These are phyloP conservation scores for Rhagonycha lutea DNA, from an alignment of 2,888 invertebrate genomes.

Conservation along the genomic window DNA sequence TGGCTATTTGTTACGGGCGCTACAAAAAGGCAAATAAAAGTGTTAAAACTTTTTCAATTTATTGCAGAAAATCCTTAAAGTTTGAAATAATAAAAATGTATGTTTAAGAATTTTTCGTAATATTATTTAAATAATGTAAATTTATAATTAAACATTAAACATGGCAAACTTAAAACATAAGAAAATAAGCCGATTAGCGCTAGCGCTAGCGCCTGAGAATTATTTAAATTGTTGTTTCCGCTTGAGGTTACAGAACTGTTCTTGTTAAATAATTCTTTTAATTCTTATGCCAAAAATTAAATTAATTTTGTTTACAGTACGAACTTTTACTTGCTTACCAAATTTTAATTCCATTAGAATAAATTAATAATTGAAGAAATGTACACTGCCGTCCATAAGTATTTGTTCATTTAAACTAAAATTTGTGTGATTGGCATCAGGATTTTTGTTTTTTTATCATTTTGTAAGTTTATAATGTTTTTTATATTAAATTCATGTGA, in stretches of 20 bases:
- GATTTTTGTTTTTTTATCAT: background rate
- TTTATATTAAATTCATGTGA: too few relatives aligned
- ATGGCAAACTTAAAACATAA: background rate
- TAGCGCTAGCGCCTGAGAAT: background rate
- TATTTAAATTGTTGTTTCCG: background rate
- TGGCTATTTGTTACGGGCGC: background rate
- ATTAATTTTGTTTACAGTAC: background rate
- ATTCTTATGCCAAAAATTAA: background rate
- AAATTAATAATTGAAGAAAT: background rate
- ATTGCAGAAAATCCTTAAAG: background rate
- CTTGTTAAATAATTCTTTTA: background rate
- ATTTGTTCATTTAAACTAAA: background rate
- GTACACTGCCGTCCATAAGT: background rate
- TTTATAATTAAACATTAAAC: background rate
- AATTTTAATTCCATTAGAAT: background rate
- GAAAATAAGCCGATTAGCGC: background rate
- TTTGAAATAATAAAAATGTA: background rate
- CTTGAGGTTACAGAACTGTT: background rate
- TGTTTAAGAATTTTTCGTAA: background rate
- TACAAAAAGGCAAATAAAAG: background rate
- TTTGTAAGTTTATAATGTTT: too few relatives aligned
- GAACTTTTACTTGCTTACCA: background rate
- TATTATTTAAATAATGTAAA: background rate
- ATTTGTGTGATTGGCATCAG: background rate
- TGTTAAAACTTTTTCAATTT: background rate